phyloP scores from a whole-genome alignment of 2,888 invertebrate species.

The Drosophila percnosoma region DNA sequence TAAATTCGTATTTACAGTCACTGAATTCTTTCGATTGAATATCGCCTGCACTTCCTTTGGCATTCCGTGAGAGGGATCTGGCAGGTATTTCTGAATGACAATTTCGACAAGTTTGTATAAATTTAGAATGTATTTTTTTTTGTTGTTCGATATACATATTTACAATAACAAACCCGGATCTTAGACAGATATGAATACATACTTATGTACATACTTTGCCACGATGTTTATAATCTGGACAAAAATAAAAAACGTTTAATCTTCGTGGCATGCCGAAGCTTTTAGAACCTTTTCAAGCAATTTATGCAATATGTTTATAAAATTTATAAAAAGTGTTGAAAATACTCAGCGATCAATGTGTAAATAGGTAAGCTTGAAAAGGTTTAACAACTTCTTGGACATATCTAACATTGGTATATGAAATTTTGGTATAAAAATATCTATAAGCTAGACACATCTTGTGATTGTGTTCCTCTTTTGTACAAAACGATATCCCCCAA shows the following conservation, averaged over 20 bases:
- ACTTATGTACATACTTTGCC: conserved; percentile 20
- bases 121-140: conserved; percentile 18
- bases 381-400: conserved; percentile 25
- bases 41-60: neutral
- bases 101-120: neutral
- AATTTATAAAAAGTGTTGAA: neutral
- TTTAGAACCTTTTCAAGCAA: conserved; percentile 25
- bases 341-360: neutral
- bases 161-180: conserved; percentile 49
- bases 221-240: neutral
- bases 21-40: no score
- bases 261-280: conserved; percentile 38
- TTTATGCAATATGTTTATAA: neutral
- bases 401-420: conserved; percentile 57
- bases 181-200: conserved; percentile 1
- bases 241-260: conserved; percentile 18
- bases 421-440: conserved; percentile 65
- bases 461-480: conserved; percentile 35
- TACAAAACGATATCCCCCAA: conserved; percentile 22
- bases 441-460: conserved; percentile 32
- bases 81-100: conserved; percentile 6
- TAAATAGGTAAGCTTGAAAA: conserved; percentile 18
- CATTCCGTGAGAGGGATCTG: neutral
- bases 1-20: no score
- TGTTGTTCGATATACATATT: conserved; percentile 47